Percentiles rank a stretch among this genome's conserved stretches.
Evolutionary conservation across 2,888 invertebrate genomes (phyloP).

Genomic region (Stenodera caucasica): DNA sequence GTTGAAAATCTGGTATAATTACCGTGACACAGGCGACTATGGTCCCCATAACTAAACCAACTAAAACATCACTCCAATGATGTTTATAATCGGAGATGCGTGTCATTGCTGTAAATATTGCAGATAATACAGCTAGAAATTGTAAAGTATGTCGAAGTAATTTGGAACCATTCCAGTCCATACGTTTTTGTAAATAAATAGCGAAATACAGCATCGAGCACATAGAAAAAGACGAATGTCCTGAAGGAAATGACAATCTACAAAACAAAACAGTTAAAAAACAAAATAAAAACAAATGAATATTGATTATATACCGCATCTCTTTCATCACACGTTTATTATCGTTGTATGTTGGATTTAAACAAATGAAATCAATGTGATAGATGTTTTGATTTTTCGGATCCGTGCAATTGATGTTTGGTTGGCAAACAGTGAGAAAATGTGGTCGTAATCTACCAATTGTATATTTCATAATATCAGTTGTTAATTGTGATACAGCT

Average conservation of each 20-base stretch:
- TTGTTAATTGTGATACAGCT: conserved; percentile 80
- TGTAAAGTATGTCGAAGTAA: conserved; percentile 85
- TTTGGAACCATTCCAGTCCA: conserved; percentile 79
- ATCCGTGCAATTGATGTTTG: conserved; percentile 65
- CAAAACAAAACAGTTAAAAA: conserved; percentile 2
- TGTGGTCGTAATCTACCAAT: conserved; percentile 93
- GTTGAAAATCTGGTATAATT: conserved; percentile 54
- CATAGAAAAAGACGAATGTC: conserved; percentile 88
- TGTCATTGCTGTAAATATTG: conserved; percentile 87
- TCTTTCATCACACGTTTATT: conserved; percentile 66
- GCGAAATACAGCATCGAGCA: conserved; percentile 84
- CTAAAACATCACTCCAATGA: conserved; percentile 96
- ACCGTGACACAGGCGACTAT: conserved; percentile 71
- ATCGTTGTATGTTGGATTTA: conserved; percentile 51
- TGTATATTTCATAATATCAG: conserved; percentile 92
- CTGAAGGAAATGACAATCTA: conserved; percentile 87
- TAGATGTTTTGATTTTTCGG: conserved; percentile 57
- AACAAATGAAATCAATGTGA: conserved; percentile 69
- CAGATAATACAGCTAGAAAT: conserved; percentile 74
- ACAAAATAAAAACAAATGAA: conserved; percentile 22
- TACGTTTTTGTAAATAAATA: conserved; percentile 83
- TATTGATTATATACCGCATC: conserved; percentile 58
- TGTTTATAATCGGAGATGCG: conserved; percentile 96
- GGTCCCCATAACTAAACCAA: conserved; percentile 74
- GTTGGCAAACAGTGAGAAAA: conserved; percentile 87